Conservation (phyloP, 2,888 invertebrate species). For the Drosophila anomalata region DNA sequence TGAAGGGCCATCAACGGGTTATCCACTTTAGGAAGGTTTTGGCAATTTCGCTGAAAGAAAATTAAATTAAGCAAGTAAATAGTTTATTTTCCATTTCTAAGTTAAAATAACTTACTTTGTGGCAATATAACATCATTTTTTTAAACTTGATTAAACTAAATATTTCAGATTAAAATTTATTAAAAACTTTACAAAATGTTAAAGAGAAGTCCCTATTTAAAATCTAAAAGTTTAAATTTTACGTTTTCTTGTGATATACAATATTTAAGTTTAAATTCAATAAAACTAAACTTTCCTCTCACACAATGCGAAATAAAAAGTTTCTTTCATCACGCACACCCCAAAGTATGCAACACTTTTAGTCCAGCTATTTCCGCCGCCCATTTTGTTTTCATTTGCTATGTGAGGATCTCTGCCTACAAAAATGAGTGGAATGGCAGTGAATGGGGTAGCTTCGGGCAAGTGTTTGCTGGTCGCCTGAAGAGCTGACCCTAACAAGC, state of each 20-base stretch:
- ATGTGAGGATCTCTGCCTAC: background rate
- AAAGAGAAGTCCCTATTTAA: background rate
- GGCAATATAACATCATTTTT: no score
- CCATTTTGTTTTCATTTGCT: conserved; percentile 21
- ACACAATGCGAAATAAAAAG: background rate
- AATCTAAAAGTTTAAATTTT: background rate
- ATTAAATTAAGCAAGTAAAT: no score
- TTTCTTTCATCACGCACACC: background rate
- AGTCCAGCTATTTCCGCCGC: background rate
- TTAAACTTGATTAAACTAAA: no score
- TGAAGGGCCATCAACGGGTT: background rate
- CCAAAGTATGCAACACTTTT: conserved; percentile 18
- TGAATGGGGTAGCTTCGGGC: background rate
- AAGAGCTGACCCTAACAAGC: conserved; percentile 42
- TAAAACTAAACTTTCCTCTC: background rate
- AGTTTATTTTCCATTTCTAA: no score
- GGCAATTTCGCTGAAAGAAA: background rate
- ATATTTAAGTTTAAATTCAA: background rate
- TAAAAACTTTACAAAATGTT: background rate
- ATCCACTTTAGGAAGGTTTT: background rate
- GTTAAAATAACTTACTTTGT: no score
- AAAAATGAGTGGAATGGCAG: conserved; percentile 4
- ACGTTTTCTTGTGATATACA: background rate
- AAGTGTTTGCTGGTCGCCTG: conserved; percentile 9
- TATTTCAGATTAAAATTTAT: no score